Base-by-base conservation (phyloP, 2,797 vertebrate species). In the Chelon auratus region DNA sequence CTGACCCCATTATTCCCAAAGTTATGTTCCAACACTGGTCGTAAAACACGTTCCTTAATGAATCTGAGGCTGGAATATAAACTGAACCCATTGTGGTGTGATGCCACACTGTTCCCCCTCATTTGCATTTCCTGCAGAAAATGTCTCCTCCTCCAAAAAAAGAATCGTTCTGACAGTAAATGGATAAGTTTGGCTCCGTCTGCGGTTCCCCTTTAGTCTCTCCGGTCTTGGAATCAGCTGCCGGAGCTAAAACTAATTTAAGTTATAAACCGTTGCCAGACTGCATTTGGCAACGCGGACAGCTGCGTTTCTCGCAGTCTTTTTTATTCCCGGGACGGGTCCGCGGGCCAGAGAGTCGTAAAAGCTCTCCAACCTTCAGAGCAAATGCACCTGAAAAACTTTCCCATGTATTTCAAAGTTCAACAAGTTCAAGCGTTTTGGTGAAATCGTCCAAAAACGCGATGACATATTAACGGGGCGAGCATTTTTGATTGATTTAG, bases 201-300 rank as follows among this genome's bases (percentile, higher is more conserved):
- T 71, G 51, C 40, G 20, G 53, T 68, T 81, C 74, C 66, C 62
- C 45, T 63, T 67, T 6, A 50, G 75, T 64, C 62, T 36, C 83
- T 81, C 74, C 80, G 75, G 82, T 82, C 80, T 82, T 83, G 68
- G 73, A 55, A 39, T 87, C 82, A 84, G 81, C 86, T 90, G 83
- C 61, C 64, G 43, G 61, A 82, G 86, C 80, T 86, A 80, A 82
- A 81, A 78, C 85, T 87, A 89, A 89, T 91, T 87, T 88, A 75
- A 89, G 82, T 86, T 72, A 78, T 65, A 88, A 89, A 79, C 69
- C 70, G 84, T 68, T 88, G 83, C 82, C 72, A 85, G 74, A 20
- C 79, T 82, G 60, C 72, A 81, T 85, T 85, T 87, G 83, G 78
- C 72, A 45, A 67, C 55, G 45, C 6, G 39, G 71, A 80, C 89